A percentile compares a stretch with the other conserved stretches of the same genome.
Evolutionary conservation across 2,113 vertebrate species (phyloP).

Genomic region (Apodemus sylvaticus): DNA sequence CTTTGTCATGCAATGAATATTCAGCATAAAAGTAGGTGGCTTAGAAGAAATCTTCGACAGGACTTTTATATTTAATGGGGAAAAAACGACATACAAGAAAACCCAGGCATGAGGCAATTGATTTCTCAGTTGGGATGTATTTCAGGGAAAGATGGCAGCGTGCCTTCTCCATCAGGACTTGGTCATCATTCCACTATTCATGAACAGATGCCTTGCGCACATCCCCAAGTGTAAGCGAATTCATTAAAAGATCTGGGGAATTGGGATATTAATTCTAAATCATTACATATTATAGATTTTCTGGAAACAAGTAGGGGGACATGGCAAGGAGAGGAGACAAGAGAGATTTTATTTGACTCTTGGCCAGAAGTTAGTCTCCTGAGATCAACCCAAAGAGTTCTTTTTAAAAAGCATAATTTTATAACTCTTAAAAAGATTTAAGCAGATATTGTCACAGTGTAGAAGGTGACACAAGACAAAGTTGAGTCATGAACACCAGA

Average conservation of each 20-base stretch:
- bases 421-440: slow-evolving; percentile 50
- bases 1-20: slow-evolving; percentile 51
- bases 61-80: slow-evolving; percentile 67
- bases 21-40: slow-evolving; percentile 73
- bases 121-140: slow-evolving; percentile 89
- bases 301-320: slow-evolving; percentile 82
- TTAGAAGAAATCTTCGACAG: slow-evolving; percentile 72
- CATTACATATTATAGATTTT: slow-evolving; percentile 88
- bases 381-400: slow-evolving; percentile 60
- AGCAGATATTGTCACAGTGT: slow-evolving; percentile 53
- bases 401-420: slow-evolving; percentile 60
- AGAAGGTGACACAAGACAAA: slow-evolving; percentile 51
- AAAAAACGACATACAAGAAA: slow-evolving; percentile 83
- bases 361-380: slow-evolving; percentile 59
- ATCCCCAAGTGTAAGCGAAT: slow-evolving; percentile 88
- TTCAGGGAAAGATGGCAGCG: slow-evolving; percentile 87
- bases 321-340: slow-evolving; percentile 76
- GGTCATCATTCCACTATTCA: slow-evolving; percentile 90
- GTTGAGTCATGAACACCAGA: neutral
- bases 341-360: slow-evolving; percentile 73
- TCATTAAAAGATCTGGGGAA: slow-evolving; percentile 89
- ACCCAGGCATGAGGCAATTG: slow-evolving; percentile 85
- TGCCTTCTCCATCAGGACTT: slow-evolving; percentile 87
- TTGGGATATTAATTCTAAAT: slow-evolving; percentile 89
- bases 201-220: slow-evolving; percentile 91